These are phyloP conservation scores for Pipra filicauda DNA, from an alignment of 2,113 vertebrate genomes.

Conservation along the genomic window DNA sequence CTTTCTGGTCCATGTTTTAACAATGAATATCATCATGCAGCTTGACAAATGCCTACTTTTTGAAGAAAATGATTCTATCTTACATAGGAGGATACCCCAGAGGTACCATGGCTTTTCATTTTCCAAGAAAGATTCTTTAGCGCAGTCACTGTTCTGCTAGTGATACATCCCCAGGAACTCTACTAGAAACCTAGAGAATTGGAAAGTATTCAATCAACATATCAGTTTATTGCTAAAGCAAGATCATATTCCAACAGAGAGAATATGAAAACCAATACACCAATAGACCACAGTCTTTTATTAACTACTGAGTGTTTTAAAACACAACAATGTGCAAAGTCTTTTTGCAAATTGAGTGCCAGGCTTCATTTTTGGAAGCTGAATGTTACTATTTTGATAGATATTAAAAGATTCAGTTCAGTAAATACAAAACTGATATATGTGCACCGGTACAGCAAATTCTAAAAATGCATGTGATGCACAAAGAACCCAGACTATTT, in stretches of 20 bases:
- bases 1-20: neutral
- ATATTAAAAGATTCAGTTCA: neutral
- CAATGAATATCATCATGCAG: neutral
- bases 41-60: neutral
- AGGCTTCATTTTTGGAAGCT: neutral
- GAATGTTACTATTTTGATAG: neutral
- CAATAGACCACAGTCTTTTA: slow-evolving; percentile 5
- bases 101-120: neutral
- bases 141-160: neutral
- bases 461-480: neutral
- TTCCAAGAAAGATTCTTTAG: neutral
- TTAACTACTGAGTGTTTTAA: slow-evolving; percentile 35
- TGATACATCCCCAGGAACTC: neutral
- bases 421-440: neutral
- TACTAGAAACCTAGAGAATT: neutral
- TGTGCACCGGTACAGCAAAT: neutral
- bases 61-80: neutral
- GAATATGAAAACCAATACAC: slow-evolving; percentile 19
- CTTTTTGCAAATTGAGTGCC: neutral
- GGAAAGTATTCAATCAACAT: neutral
- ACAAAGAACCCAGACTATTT: neutral
- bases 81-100: neutral
- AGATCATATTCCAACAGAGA: neutral
- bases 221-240: neutral
- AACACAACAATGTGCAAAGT: neutral